Conservation (phyloP, 1,140 invertebrate species). For the Philotrypesis tridentata region DNA sequence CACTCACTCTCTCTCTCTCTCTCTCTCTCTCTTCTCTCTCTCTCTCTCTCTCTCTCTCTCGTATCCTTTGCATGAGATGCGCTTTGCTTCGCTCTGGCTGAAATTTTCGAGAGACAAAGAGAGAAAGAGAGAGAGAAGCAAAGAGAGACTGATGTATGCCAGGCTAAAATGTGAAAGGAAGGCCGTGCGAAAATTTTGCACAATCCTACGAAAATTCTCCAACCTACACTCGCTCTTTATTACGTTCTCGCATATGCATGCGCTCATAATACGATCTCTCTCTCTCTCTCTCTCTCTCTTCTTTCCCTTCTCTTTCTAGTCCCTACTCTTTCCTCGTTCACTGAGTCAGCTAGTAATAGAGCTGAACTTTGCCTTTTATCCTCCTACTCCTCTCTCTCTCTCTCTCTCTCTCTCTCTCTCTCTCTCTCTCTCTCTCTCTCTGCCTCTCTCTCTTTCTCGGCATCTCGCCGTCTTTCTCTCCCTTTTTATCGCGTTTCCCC, state of each 20-base stretch:
- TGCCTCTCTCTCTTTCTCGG: slow-evolving; percentile 11
- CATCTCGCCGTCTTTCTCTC: no score
- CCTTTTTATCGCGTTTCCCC: neutral
- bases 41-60: slow-evolving; percentile 31
- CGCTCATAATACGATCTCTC: slow-evolving; percentile 24
- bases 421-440: slow-evolving; percentile 20
- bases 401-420: slow-evolving; percentile 31
- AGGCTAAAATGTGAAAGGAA: neutral
- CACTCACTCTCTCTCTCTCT: neutral
- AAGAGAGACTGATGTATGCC: neutral
- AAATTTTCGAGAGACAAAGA: no score
- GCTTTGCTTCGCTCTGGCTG: slow-evolving; percentile 12
- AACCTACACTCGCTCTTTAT: neutral
- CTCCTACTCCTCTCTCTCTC: slow-evolving; percentile 47
- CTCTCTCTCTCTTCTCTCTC: slow-evolving; percentile 30
- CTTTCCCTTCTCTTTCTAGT: slow-evolving; percentile 50
- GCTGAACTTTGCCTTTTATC: slow-evolving; percentile 47
- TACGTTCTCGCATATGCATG: neutral
- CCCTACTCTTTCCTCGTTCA: slow-evolving; percentile 47
- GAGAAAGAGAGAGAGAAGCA: no score
- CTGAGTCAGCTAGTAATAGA: slow-evolving; percentile 45
- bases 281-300: slow-evolving; percentile 49
- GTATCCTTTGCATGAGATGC: no score
- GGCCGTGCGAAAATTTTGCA: slow-evolving; percentile 9
- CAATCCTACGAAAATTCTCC: slow-evolving; percentile 38